Conservation (phyloP, 2,888 invertebrate species). For the Aphidius colemani region DNA sequence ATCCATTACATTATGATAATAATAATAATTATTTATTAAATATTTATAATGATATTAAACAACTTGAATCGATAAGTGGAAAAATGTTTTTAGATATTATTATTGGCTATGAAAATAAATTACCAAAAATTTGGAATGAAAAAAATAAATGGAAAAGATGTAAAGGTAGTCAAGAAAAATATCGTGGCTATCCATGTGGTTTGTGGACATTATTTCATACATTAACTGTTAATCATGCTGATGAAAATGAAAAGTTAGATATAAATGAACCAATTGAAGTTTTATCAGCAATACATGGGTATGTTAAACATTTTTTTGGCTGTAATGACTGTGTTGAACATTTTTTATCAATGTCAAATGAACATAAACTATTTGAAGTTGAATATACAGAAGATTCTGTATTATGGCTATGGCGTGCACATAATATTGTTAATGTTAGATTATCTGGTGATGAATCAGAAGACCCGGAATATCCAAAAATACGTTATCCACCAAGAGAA, state of each 20-base stretch:
- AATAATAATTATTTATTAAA: constrained; percentile 56
- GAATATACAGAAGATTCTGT: constrained; percentile 75
- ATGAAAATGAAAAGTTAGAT: constrained; percentile 40
- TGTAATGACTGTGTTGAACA: constrained; percentile 89
- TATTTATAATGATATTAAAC: constrained; percentile 64
- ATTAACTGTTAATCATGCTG: constrained; percentile 73
- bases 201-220: constrained; percentile 95
- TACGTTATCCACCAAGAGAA: constrained; percentile 78
- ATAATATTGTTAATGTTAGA: constrained; percentile 90
- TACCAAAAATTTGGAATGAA: constrained; percentile 65
- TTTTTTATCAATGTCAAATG: constrained; percentile 83
- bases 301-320: constrained; percentile 90
- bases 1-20: constrained; percentile 77
- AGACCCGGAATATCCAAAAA: constrained; percentile 87
- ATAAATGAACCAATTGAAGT: constrained; percentile 68
- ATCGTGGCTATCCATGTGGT: constrained; percentile 91
- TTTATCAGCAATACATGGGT: constrained; percentile 82
- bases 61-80: constrained; percentile 65
- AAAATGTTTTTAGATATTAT: constrained; percentile 34
- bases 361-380: constrained; percentile 73
- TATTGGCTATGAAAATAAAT: constrained; percentile 59
- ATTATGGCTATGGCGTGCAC: constrained; percentile 92
- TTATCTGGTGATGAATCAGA: constrained; percentile 85
- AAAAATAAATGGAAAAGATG: constrained; percentile 76
- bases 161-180: constrained; percentile 73